Evolutionary conservation across 2,113 vertebrate genomes (phyloP).

Genomic region (Atlantisia rogersi): DNA sequence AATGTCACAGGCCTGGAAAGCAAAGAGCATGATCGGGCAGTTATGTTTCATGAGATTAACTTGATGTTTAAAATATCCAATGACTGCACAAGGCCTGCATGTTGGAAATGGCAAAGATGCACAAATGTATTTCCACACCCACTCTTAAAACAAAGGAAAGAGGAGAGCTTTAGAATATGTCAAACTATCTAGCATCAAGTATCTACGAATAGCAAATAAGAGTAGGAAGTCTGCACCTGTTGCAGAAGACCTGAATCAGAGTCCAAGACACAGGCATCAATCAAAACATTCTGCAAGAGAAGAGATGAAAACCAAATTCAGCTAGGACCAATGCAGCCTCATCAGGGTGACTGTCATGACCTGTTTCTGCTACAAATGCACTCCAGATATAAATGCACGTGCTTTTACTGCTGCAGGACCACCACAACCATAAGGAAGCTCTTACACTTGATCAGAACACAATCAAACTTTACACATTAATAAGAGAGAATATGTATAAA

Average conservation of each 20-base stretch:
- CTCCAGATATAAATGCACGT: neutral
- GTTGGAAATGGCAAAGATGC: neutral
- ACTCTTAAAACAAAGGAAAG: neutral
- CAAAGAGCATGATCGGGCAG: neutral
- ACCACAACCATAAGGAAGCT: neutral
- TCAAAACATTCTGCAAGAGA: conserved; percentile 86
- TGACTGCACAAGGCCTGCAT: neutral
- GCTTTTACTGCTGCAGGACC: neutral
- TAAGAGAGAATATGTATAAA: neutral
- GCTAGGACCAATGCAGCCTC: neutral
- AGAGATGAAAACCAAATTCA: neutral
- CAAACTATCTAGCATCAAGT: neutral
- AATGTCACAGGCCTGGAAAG: conserved; percentile 93
- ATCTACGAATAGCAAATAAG: neutral
- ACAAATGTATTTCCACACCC: neutral
- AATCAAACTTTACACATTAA: neutral
- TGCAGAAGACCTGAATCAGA: conserved; percentile 95
- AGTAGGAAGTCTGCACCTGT: conserved; percentile 79
- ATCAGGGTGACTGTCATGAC: neutral
- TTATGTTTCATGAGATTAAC: neutral
- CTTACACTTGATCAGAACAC: neutral
- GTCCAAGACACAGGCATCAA: conserved; percentile 94
- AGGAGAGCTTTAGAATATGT: neutral
- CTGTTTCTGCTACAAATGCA: neutral
- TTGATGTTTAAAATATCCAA: neutral